These are phyloP conservation scores for Caenorhabditis japonica DNA, from an alignment of 2,888 invertebrate genomes.

Conservation along the genomic window DNA sequence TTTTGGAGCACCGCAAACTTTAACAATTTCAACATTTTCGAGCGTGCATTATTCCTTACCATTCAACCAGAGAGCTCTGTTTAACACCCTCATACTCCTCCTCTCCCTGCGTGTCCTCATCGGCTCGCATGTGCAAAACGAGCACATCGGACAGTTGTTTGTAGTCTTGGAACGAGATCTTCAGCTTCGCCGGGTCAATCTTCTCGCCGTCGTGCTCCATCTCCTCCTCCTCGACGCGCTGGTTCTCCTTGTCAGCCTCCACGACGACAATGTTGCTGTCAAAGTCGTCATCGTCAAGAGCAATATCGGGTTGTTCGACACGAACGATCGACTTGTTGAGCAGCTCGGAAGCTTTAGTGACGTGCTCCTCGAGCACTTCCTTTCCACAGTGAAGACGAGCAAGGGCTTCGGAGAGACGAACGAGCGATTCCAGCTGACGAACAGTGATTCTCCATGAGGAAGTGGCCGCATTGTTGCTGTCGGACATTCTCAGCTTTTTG, in stretches of 20 bases:
- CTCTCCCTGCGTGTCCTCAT: constrained; percentile 81
- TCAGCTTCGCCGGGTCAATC: constrained; percentile 76
- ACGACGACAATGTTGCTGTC: constrained; percentile 56
- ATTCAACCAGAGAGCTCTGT: constrained; percentile 85
- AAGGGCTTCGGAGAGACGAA: constrained; percentile 94
- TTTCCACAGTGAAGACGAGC: constrained; percentile 90
- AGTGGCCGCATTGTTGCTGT: constrained; percentile 82
- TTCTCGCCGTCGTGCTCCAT: constrained; percentile 54
- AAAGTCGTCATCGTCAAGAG: constrained; percentile 86
- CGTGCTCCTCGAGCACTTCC: constrained; percentile 87
- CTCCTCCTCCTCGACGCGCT: constrained; percentile 35
- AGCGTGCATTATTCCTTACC: no score
- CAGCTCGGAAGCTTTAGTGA: constrained; percentile 90
- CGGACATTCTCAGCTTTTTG: constrained; percentile 87
- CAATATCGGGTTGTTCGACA: constrained; percentile 96
- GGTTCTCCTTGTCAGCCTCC: constrained; percentile 57
- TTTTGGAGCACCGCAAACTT: no score
- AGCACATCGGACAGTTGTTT: constrained; percentile 91
- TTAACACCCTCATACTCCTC: constrained; percentile 72
- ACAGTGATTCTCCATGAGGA: constrained; percentile 95
- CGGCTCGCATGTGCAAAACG: constrained; percentile 88
- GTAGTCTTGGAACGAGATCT: constrained; percentile 92
- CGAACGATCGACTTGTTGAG: constrained; percentile 82
- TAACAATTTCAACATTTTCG: no score
- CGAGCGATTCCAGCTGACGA: constrained; percentile 93